Evolutionary conservation across 2,888 invertebrate species (phyloP), one percentile per base, ranked within the genome.

Genomic region (Sarcophaga carnaria): DNA sequence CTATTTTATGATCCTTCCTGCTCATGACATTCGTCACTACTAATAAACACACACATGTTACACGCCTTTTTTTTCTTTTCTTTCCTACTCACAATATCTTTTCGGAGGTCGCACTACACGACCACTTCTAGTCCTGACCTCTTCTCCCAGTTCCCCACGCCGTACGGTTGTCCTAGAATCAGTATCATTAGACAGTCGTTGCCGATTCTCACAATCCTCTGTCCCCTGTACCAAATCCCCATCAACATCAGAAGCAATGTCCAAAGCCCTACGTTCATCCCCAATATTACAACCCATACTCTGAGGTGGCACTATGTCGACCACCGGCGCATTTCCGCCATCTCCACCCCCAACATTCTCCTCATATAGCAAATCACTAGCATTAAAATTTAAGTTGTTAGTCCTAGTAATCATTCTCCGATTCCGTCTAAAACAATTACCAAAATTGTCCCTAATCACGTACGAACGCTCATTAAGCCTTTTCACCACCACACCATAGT

Each of bases 401-500:
- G 54, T 27, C n/a, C 27, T 27, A 12, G 37, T 3, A 54, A 71
- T 71, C 6, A 71, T 49, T 49, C 54, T 62, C 60, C 71, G 12
- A 71, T 70, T 69, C 11, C 62, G 27, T 59, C 49, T 10, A 14
- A 49, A 49, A 49, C 14, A 49, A 49, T 49, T 49, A 10, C 14
- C 12, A 14, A 49, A 49, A 14, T 49, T 49, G 4, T 49, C 49
- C 10, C 12, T 49, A 2, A 49, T 14, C 10, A 49, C 14, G 49
- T 49, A 49, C 14, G 12, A 49, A 14, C 49, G 49, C 10, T 49
- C 49, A 49, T 49, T 49, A 37, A 86, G 86, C 12, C 22, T 80
- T 12, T 75, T 62, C 1, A 87, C 69, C 20, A 88, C 83, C 20
- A 27, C 72, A 4, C 88, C 88, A 70, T 88, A 88, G 27, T 81